These are phyloP conservation scores for Podocnemis expansa DNA, from an alignment of 2,113 vertebrate species.

Conservation along the genomic window DNA sequence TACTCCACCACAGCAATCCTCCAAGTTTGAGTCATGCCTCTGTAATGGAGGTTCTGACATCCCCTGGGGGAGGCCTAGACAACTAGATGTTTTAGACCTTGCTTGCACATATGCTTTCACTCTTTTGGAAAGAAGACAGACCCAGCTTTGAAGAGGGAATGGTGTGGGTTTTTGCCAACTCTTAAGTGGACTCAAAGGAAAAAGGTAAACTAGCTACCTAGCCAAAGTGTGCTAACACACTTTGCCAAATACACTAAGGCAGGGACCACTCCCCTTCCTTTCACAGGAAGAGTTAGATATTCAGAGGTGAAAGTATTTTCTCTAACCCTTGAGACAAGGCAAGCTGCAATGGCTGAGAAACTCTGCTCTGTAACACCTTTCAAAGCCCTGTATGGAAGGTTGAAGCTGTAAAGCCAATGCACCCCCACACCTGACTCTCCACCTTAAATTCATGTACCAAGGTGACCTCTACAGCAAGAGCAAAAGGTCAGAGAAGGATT, in stretches of 20 bases:
- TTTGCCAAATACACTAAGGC: no score
- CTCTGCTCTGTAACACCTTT: neutral
- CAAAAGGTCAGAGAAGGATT: neutral
- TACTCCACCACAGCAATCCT: no score
- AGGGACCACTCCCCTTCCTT: neutral
- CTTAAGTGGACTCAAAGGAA: neutral
- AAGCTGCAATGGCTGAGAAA: neutral
- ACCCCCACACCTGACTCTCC: no score
- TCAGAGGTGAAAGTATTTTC: neutral
- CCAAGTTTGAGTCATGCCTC: no score
- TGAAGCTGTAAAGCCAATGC: neutral
- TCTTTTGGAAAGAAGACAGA: neutral
- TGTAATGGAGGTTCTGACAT: no score
- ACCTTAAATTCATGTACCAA: neutral
- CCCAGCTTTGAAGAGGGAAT: neutral
- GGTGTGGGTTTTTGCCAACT: neutral
- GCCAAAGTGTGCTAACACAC: no score
- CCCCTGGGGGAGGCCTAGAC: neutral
- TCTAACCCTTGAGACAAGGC: neutral
- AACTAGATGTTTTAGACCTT: neutral
- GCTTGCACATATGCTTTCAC: neutral
- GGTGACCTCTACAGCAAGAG: fast-evolving
- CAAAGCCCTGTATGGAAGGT: fast-evolving
- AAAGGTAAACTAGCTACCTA: neutral
- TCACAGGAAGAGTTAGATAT: neutral